Percentiles rank a stretch among this genome's conserved stretches.
phyloP scores from a whole-genome alignment of 2,113 vertebrate species.

The Thermophis baileyi region DNA sequence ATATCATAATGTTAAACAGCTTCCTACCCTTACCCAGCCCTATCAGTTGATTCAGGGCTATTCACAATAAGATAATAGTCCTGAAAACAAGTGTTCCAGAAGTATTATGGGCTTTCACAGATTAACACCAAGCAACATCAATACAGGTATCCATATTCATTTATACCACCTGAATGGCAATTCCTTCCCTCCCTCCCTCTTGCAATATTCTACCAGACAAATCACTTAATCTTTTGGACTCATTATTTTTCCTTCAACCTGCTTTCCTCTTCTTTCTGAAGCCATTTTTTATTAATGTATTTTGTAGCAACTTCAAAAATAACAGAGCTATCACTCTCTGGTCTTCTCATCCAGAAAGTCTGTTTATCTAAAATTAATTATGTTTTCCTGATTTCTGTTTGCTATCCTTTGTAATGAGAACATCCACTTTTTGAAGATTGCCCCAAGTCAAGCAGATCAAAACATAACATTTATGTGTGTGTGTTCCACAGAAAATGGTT shows the following conservation, averaged over 20 bases:
- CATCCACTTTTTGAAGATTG: neutral
- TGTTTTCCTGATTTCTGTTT: neutral
- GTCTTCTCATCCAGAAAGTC: neutral
- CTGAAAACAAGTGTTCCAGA: neutral
- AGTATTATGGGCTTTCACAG: neutral
- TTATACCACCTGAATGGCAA: neutral
- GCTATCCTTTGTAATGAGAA: neutral
- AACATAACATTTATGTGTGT: neutral
- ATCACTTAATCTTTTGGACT: neutral
- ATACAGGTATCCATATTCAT: neutral
- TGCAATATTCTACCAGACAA: neutral
- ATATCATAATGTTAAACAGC: neutral
- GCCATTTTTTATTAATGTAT: neutral
- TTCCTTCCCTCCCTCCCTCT: neutral
- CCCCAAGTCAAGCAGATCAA: neutral
- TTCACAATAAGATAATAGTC: neutral
- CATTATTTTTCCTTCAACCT: neutral
- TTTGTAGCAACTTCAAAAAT: neutral
- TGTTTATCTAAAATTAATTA: neutral
- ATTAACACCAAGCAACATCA: neutral
- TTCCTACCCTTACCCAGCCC: neutral
- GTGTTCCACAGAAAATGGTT: neutral
- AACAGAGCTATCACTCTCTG: neutral
- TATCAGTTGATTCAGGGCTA: neutral
- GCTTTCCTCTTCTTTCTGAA: neutral